Evolutionary conservation across 2,113 vertebrate species (phyloP).

Genomic region (Eublepharis macularius): DNA sequence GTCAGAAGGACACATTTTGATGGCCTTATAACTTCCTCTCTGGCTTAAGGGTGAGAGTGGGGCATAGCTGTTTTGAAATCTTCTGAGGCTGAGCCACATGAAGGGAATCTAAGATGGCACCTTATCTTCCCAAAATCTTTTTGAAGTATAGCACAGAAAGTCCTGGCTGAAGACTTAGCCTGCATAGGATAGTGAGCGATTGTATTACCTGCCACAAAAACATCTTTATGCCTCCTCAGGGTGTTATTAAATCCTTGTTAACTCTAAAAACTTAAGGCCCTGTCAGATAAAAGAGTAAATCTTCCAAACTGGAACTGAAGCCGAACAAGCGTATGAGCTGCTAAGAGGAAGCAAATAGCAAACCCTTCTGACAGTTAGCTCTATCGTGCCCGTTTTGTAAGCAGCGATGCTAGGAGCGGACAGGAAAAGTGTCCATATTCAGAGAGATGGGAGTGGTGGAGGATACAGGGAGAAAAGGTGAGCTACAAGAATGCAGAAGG

Average conservation of each 20-base stretch:
- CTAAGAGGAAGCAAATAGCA: constrained; percentile 11
- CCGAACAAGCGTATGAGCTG: neutral
- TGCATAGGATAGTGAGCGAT: constrained; percentile 42
- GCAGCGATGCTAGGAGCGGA: too few relatives aligned
- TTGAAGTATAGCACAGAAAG: constrained; percentile 27
- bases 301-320: constrained; percentile 28
- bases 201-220: constrained; percentile 40
- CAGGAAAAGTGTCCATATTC: neutral
- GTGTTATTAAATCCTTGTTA: neutral
- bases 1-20: too few relatives aligned
- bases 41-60: neutral
- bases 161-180: constrained; percentile 46
- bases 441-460: neutral
- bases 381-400: neutral
- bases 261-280: constrained; percentile 42
- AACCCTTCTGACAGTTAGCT: neutral
- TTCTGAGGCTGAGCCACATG: neutral
- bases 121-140: neutral
- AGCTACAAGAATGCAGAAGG: neutral
- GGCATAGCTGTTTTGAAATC: neutral
- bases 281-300: constrained; percentile 44
- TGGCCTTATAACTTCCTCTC: too few relatives aligned
- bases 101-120: neutral
- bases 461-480: neutral
- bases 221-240: constrained; percentile 20